Conservation (phyloP, 2,113 vertebrate genomes). For the Potamarius usumacintae region DNA sequence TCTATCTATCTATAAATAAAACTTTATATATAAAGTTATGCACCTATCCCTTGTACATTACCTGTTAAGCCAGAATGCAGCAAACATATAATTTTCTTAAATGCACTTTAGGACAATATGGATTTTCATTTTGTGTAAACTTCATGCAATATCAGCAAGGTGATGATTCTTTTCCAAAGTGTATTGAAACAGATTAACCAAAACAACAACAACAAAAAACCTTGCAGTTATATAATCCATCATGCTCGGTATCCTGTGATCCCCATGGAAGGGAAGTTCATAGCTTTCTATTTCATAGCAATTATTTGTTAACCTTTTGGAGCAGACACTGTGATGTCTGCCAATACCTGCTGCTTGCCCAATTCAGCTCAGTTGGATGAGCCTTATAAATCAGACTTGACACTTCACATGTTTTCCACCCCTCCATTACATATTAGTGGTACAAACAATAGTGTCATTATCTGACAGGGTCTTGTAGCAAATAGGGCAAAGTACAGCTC, state of each 20-base stretch:
- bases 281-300: background rate
- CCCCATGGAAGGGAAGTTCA: background rate
- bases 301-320: conserved; percentile 16
- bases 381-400: conserved; percentile 14
- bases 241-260: background rate
- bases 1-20: too few relatives aligned
- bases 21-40: background rate
- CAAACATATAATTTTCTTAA: background rate
- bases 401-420: background rate
- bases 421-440: background rate
- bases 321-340: background rate
- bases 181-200: background rate
- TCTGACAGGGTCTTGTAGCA: background rate
- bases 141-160: background rate
- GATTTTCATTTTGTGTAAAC: background rate
- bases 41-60: background rate
- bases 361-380: background rate
- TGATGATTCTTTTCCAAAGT: background rate
- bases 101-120: background rate
- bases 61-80: background rate
- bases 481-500: background rate
- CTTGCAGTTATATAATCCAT: background rate
- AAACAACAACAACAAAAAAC: background rate
- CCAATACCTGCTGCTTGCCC: background rate
- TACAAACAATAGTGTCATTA: conserved; percentile 4